A percentile compares a stretch with the other conserved stretches of the same genome.
phyloP scores from a whole-genome alignment of 2,888 invertebrate genomes.

The Ichneumon xanthorius region DNA sequence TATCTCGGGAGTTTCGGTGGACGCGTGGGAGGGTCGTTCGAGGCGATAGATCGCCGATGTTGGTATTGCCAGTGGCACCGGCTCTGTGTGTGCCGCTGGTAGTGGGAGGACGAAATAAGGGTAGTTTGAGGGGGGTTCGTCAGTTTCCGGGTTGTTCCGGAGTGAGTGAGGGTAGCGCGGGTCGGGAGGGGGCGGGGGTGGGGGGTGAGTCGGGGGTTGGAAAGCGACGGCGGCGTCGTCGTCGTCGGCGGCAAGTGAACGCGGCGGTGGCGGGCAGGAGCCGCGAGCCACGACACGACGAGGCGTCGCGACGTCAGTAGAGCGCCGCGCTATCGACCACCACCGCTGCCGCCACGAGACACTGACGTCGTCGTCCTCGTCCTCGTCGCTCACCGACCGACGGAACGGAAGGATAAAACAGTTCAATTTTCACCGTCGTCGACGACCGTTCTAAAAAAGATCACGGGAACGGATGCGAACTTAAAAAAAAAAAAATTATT shows the following conservation, averaged over 20 bases:
- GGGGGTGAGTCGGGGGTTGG: conserved; percentile 72
- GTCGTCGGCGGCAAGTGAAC: conserved; percentile 54
- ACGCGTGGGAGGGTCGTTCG: conserved; percentile 55
- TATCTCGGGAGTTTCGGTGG: conserved; percentile 29
- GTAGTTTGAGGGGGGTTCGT: conserved; percentile 81
- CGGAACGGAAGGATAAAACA: conserved; percentile 43
- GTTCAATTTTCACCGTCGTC: conserved; percentile 17
- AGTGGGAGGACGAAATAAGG: conserved; percentile 77
- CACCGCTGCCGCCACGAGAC: conserved; percentile 77
- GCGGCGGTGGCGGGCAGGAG: conserved; percentile 79
- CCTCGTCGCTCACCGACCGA: conserved; percentile 65
- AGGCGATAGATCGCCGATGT: conserved; percentile 43
- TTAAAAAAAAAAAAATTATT: background rate
- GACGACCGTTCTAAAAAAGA: background rate
- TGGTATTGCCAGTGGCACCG: conserved; percentile 63
- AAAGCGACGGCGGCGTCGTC: conserved; percentile 75
- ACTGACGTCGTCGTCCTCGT: conserved; percentile 68
- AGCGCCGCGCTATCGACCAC: conserved; percentile 84
- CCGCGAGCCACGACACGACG: conserved; percentile 85
- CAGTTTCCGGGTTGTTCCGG: conserved; percentile 84
- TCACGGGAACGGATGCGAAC: background rate
- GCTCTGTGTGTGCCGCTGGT: background rate
- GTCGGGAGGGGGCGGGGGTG: conserved; percentile 65
- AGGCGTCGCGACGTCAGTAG: conserved; percentile 85
- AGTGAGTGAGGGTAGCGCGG: conserved; percentile 77